Evolutionary conservation across 2,113 vertebrate species (phyloP).

Genomic region (Okapia johnstoni): DNA sequence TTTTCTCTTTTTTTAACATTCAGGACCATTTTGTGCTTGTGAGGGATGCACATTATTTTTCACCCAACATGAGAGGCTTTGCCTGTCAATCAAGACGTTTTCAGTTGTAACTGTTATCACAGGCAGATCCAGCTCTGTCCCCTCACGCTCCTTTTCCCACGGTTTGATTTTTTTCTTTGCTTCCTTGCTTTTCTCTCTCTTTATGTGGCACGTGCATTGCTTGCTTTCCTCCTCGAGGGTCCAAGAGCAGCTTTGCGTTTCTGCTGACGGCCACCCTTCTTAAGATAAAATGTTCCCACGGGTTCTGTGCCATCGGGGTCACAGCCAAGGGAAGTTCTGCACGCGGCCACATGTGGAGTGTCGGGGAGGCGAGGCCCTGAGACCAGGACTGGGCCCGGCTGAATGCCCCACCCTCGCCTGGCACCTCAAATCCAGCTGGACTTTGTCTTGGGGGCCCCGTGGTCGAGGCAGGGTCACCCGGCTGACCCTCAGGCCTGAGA

Average conservation of each 20-base stretch:
- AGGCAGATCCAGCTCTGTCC: neutral
- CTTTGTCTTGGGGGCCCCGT: neutral
- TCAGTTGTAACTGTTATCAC: neutral
- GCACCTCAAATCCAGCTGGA: accelerated
- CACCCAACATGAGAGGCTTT: no score
- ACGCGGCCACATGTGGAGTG: accelerated
- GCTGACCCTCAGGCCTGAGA: neutral
- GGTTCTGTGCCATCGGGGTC: neutral
- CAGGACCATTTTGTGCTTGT: neutral
- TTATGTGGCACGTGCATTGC: accelerated
- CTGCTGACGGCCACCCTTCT: accelerated
- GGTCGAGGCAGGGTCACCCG: accelerated
- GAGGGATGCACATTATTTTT: neutral
- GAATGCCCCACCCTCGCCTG: no score
- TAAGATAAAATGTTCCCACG: neutral
- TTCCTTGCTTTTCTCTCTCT: neutral
- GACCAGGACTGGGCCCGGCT: neutral
- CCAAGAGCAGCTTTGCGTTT: neutral
- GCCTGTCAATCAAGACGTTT: neutral
- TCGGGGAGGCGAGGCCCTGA: accelerated
- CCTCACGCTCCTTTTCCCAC: neutral
- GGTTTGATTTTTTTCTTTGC: neutral
- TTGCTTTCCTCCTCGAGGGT: neutral
- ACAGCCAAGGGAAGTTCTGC: no score
- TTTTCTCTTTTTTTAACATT: neutral